phyloP scores from a whole-genome alignment of 1,140 invertebrate species.

The Brachionus angularis region DNA sequence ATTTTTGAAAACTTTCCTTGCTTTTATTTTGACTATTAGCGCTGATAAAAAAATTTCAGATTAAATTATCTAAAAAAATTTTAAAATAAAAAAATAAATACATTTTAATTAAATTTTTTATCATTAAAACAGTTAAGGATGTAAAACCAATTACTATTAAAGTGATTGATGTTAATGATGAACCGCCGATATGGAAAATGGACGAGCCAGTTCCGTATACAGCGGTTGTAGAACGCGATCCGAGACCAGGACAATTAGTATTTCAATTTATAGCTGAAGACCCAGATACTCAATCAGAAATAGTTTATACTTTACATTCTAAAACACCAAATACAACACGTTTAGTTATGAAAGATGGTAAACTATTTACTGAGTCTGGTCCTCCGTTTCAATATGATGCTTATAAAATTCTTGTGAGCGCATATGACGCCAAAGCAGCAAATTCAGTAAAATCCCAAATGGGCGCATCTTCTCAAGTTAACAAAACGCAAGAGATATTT shows the following conservation, averaged over 20 bases:
- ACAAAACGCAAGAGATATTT: slow-evolving; percentile 34
- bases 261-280: slow-evolving; percentile 33
- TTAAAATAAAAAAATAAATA: too few species aligned
- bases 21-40: too few species aligned
- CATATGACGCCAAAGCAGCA: slow-evolving; percentile 15
- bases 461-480: background rate
- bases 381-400: slow-evolving; percentile 24
- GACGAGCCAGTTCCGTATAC: slow-evolving; percentile 40
- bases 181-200: slow-evolving; percentile 37
- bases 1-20: too few species aligned
- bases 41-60: too few species aligned
- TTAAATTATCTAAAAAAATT: too few species aligned
- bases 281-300: slow-evolving; percentile 20
- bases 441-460: background rate
- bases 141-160: slow-evolving; percentile 38
- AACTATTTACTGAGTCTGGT: slow-evolving; percentile 21
- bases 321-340: slow-evolving; percentile 34
- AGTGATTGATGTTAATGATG: slow-evolving; percentile 42
- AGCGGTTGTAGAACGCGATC: background rate
- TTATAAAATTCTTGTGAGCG: slow-evolving; percentile 30
- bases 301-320: slow-evolving; percentile 21
- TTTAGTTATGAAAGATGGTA: slow-evolving; percentile 15
- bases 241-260: slow-evolving; percentile 2
- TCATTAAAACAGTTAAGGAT: slow-evolving; percentile 13
- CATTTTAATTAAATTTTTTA: too few species aligned